Conservation (phyloP, 2,888 invertebrate genomes). For the Morpho deidamia region DNA sequence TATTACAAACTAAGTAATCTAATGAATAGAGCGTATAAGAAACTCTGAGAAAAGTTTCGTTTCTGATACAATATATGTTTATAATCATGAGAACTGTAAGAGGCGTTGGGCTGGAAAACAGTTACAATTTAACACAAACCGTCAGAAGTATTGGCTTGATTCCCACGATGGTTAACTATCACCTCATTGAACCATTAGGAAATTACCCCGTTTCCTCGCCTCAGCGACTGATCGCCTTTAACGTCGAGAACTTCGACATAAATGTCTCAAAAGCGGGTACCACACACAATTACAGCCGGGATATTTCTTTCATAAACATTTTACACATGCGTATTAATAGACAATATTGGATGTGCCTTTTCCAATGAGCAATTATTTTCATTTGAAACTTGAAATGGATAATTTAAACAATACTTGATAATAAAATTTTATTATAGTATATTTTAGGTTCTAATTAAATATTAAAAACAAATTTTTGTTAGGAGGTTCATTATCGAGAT, state of each 20-base stretch:
- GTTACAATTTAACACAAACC: constrained; percentile 22
- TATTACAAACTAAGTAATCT: no score
- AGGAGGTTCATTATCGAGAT: no score
- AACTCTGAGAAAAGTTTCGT: no score
- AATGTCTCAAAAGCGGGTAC: constrained; percentile 14
- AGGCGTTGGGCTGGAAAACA: constrained; percentile 11
- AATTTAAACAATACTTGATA: no score
- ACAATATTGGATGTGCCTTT: not conserved
- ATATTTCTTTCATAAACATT: constrained; percentile 3
- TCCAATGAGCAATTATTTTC: no score
- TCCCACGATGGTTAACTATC: constrained; percentile 61
- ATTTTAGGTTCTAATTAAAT: no score
- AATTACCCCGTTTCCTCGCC: constrained; percentile 51
- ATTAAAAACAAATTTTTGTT: no score
- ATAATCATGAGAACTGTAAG: constrained; percentile 6
- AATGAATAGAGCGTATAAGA: no score
- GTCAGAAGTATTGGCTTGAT: constrained; percentile 45
- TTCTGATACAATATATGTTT: not conserved
- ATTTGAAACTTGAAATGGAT: no score
- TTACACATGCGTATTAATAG: not conserved
- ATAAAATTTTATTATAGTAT: no score
- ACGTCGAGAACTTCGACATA: constrained; percentile 33
- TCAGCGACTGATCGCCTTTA: constrained; percentile 48
- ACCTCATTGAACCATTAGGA: constrained; percentile 60
- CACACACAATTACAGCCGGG: constrained; percentile 9